Conservation (phyloP, 2,888 invertebrate species). For the Tridacna crocea region DNA sequence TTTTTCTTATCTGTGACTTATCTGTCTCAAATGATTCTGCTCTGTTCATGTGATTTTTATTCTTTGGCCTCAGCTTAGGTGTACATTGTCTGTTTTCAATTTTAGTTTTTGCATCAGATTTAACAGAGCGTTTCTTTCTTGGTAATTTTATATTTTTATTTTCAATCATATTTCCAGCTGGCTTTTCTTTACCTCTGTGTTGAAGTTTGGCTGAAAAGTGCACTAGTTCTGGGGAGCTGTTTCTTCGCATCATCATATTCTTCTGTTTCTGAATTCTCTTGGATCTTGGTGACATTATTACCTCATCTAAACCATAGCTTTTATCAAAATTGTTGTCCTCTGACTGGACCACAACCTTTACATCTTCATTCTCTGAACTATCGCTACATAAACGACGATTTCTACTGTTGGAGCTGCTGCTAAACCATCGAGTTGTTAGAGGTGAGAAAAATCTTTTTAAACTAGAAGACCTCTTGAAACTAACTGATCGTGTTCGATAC, state of each 20-base stretch:
- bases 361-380: conserved; percentile 10
- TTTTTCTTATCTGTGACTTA: not conserved
- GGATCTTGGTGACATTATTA: conserved; percentile 10
- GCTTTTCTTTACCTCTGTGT: not conserved
- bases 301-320: conserved; percentile 5
- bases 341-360: conserved; percentile 7
- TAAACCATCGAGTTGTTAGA: conserved; percentile 1
- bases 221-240: conserved; percentile 29
- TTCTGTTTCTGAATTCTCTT: conserved; percentile 3
- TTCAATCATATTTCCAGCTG: not conserved
- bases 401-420: not conserved
- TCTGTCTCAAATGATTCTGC: not conserved
- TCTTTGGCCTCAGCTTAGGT: conserved; percentile 30
- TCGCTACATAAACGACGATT: not conserved
- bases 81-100: conserved; percentile 30
- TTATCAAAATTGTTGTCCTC: not conserved
- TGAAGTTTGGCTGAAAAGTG: not conserved
- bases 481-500: conserved; percentile 6
- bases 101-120: conserved; percentile 8
- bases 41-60: conserved; percentile 6
- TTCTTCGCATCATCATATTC: conserved; percentile 18
- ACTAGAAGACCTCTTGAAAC: conserved; percentile 15
- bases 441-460: conserved; percentile 14
- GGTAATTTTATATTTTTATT: conserved; percentile 15
- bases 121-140: conserved; percentile 14